Conservation (phyloP, 2,888 invertebrate species). For the Eupithecia subfuscata region DNA sequence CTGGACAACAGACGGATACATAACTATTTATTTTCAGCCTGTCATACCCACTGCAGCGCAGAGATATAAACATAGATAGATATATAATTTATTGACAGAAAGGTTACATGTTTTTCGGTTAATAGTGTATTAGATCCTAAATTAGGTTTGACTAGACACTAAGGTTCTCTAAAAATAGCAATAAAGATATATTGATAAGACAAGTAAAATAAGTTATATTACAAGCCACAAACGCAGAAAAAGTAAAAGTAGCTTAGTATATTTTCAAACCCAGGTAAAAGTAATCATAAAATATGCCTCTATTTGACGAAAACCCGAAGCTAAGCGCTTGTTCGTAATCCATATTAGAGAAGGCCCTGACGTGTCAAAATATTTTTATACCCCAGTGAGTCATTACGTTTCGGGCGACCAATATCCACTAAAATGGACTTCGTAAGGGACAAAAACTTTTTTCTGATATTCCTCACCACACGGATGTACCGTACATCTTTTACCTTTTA, state of each 20-base stretch:
- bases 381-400: constrained; percentile 17
- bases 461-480: constrained; percentile 1
- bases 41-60: too few species aligned
- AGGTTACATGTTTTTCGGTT: too few species aligned
- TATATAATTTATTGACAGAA: too few species aligned
- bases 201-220: neutral
- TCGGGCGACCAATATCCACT: constrained; percentile 18
- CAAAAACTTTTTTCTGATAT: constrained; percentile 27
- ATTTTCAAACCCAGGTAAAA: neutral
- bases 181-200: neutral
- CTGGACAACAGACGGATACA: too few species aligned
- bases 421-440: constrained; percentile 23
- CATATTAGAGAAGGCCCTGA: constrained; percentile 13
- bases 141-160: too few species aligned
- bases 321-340: constrained; percentile 4
- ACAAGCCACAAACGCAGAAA: neutral
- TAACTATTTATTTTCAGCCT: too few species aligned
- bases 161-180: too few species aligned
- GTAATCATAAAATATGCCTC: constrained; percentile 8
- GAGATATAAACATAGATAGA: too few species aligned
- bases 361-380: constrained; percentile 25
- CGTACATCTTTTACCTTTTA: neutral
- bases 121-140: too few species aligned
- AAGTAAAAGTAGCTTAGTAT: neutral
- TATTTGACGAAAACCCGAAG: constrained; percentile 4